phyloP scores from a whole-genome alignment of 1,140 invertebrate genomes.

The Micrasema longulum region DNA sequence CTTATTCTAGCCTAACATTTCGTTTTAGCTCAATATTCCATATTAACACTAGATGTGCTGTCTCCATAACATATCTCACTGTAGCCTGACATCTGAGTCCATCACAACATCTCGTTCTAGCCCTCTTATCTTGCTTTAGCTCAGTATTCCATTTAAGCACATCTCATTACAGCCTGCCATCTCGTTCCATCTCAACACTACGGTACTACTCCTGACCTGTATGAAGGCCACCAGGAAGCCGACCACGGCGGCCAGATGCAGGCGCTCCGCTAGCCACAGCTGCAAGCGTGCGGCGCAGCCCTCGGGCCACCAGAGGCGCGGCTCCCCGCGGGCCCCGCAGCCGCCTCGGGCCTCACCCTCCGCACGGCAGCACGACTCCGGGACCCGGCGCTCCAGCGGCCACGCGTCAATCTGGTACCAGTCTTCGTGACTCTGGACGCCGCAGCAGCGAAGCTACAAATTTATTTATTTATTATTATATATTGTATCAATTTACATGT shows the following conservation, averaged over 20 bases:
- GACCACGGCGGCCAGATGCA: slow-evolving; percentile 79
- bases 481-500: too few relatives aligned
- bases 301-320: slow-evolving; percentile 72
- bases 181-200: neutral
- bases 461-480: too few relatives aligned
- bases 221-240: slow-evolving; percentile 79
- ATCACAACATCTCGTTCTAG: neutral
- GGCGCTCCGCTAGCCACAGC: slow-evolving; percentile 75
- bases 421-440: slow-evolving; percentile 84
- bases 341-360: slow-evolving; percentile 57
- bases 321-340: slow-evolving; percentile 68
- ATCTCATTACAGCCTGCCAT: neutral
- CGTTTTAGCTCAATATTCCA: too few relatives aligned
- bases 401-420: slow-evolving; percentile 87
- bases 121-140: neutral
- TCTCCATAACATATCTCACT: too few relatives aligned
- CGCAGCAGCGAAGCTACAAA: slow-evolving; percentile 84
- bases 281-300: slow-evolving; percentile 78
- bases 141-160: neutral
- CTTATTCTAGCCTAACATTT: too few relatives aligned
- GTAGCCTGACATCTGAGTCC: too few relatives aligned
- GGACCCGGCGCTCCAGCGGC: slow-evolving; percentile 79
- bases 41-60: too few relatives aligned
- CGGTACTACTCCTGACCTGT: slow-evolving; percentile 61
- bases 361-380: slow-evolving; percentile 83